Conservation (phyloP, 2,113 vertebrate species). For the Rhombomys opimus region DNA sequence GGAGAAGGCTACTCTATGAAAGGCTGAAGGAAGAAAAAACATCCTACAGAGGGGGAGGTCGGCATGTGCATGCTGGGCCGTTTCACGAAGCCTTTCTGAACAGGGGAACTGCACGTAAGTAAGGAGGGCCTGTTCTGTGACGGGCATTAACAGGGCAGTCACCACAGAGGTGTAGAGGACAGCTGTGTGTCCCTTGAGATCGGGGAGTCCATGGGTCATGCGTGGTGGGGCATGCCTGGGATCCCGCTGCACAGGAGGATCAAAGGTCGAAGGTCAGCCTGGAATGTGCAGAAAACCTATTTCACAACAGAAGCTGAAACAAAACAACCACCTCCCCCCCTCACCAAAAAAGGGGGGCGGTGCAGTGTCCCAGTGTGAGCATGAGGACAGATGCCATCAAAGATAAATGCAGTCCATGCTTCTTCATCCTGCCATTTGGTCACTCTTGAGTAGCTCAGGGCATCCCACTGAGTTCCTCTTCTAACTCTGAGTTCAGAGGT, state of each 20-base stretch:
- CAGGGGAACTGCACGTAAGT: neutral
- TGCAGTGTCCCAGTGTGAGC: accelerated
- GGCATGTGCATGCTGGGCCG: neutral
- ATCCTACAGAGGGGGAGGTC: neutral
- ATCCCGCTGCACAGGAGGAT: neutral
- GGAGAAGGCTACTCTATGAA: neutral
- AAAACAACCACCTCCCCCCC: neutral
- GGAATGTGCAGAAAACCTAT: neutral
- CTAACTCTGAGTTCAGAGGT: neutral
- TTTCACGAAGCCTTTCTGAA: neutral
- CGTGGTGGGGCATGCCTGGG: neutral
- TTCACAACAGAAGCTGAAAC: neutral
- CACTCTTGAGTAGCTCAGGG: neutral
- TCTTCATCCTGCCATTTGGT: neutral
- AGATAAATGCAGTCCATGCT: neutral
- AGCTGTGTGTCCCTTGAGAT: neutral
- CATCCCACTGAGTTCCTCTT: neutral
- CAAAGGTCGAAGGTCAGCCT: no score
- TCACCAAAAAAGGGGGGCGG: no score
- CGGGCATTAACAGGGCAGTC: neutral
- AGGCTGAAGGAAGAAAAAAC: neutral
- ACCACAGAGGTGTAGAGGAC: neutral
- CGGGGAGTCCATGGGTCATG: no score
- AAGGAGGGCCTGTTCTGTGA: neutral
- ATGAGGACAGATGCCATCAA: neutral